A percentile compares a stretch with the other conserved stretches of the same genome.
phyloP scores from a whole-genome alignment of 2,888 invertebrate species.

The Erebia ligea region DNA sequence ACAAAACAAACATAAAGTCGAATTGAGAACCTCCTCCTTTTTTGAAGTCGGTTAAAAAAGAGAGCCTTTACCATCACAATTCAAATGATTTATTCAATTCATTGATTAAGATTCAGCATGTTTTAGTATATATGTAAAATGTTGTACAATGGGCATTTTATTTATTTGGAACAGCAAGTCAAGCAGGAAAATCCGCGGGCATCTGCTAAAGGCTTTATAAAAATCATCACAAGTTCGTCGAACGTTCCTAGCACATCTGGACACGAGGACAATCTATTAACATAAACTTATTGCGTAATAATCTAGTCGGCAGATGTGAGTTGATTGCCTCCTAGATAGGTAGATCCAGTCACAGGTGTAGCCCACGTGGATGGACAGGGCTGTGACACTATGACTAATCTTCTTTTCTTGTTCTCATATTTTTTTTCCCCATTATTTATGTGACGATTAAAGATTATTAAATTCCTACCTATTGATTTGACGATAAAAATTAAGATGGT shows the following conservation, averaged over 20 bases:
- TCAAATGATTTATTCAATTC: too few relatives aligned
- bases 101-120: too few relatives aligned
- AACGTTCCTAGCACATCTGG: constrained; percentile 68
- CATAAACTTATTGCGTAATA: constrained; percentile 75
- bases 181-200: not conserved
- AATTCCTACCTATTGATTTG: not conserved
- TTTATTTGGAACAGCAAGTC: too few relatives aligned
- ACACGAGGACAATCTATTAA: constrained; percentile 62
- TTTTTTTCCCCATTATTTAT: constrained; percentile 33
- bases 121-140: not conserved
- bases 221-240: constrained; percentile 70
- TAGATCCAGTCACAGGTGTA: constrained; percentile 79
- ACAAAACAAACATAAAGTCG: too few relatives aligned
- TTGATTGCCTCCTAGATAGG: constrained; percentile 65
- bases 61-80: too few relatives aligned
- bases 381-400: constrained; percentile 45
- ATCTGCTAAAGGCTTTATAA: constrained; percentile 40
- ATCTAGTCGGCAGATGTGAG: constrained; percentile 73
- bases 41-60: too few relatives aligned
- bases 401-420: constrained; percentile 30
- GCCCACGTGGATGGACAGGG: constrained; percentile 68
- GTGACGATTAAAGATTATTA: constrained; percentile 22
- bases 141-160: too few relatives aligned
- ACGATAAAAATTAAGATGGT: too few relatives aligned
- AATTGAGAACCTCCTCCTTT: too few relatives aligned